Base-by-base conservation (phyloP, 2,113 vertebrate species). In the Amphiprion ocellaris region DNA sequence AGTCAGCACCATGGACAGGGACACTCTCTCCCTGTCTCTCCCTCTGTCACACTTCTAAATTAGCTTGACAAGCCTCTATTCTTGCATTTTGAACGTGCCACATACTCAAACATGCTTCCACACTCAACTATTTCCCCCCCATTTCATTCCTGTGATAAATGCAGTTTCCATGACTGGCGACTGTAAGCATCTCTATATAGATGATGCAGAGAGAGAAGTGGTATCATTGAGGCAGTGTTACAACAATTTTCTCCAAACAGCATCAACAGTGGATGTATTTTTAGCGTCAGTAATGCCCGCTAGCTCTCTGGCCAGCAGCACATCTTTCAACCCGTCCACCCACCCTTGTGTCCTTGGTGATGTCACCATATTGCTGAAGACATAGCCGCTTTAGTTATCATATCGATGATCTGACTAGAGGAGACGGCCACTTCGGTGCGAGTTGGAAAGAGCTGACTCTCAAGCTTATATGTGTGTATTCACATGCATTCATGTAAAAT, bases 1-100 rank as follows among this genome's bases (percentile, higher is more conserved):
- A 76, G 69, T 91, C 90, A 92, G 92, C 83, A 93, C 91, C 91
- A 92, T 91, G 91, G 92, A 92, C 84, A 92, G 90, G 71, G 90
- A 79, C 80, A 81, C 30, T 21, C 39, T 68, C 30, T 54, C 55
- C 47, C 26, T 61, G 17, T 72, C 63, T 69, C 24, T 53, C 17
- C 26, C 17, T 58, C 46, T 74, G 52, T 75, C 44, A 64, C 56
- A 69, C 62, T 63, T 76, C 50, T 16, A 52, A 68, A 81, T 77
- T 12, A 72, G 49, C 59, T 65, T 75, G 49, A 82, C 76, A 68
- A 24, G 17, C 11, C 50, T 65, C 55, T 54, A 16, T 58, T 50
- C 10, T 55, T 66, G 39, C 44, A 16, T 79, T 44, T 62, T 10
- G 2, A 60, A 37, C 39, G 14, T 37, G n/a, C n/a, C 26, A 58